phyloP scores from a whole-genome alignment of 53 echinoderm and acorn worm genomes.

The Crossaster papposus region DNA sequence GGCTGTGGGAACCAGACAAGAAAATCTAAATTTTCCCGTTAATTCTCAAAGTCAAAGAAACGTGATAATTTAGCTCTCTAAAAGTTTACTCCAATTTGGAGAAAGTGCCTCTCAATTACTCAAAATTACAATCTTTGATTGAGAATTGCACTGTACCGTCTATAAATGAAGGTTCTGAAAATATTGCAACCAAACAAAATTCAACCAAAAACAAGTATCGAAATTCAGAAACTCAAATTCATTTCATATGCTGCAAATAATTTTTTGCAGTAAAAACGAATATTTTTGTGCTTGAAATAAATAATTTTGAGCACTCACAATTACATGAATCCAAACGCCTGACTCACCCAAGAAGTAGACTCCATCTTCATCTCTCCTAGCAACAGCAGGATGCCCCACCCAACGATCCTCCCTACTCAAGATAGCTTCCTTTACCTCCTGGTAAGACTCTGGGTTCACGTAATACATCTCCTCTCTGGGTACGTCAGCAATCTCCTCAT shows the following conservation, averaged over 20 bases:
- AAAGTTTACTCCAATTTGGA: no score
- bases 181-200: no score
- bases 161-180: no score
- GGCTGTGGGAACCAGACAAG: slow-evolving; percentile 50
- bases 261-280: no score
- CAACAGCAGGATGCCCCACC: slow-evolving; percentile 87
- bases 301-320: no score
- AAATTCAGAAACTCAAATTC: no score
- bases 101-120: no score
- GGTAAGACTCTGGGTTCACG: slow-evolving; percentile 55
- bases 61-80: background rate
- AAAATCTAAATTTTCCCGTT: background rate
- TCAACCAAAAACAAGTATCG: no score
- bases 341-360: slow-evolving; percentile 84
- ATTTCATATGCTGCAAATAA: no score
- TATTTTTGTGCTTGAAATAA: no score
- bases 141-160: no score
- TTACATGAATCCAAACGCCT: background rate
- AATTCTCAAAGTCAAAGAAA: background rate
- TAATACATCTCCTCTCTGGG: slow-evolving; percentile 93
- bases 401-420: slow-evolving; percentile 78
- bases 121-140: no score
- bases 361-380: slow-evolving; percentile 78
- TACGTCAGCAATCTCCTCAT: slow-evolving; percentile 80
- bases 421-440: slow-evolving; percentile 75